Evolutionary conservation across 1,140 invertebrate genomes (phyloP), one percentile per base, ranked within the genome.

Genomic region (Brachionus plicatilis): DNA sequence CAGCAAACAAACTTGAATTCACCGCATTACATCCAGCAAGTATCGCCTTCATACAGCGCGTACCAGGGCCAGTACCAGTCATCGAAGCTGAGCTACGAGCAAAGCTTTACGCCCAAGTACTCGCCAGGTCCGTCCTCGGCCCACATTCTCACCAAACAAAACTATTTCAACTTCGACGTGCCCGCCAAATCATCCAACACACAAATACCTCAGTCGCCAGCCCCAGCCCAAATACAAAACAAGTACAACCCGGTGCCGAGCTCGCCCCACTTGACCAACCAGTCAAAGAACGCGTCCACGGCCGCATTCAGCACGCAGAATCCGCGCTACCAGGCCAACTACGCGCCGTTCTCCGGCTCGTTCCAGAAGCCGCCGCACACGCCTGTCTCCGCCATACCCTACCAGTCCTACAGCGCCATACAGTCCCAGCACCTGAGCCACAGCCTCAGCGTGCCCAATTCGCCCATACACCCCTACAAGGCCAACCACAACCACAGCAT

Each of bases 51-150:
- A 12, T 68, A 60, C 60, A 43, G 41, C 68, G 20, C 50, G 8
- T 53, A 82, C 27, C 43, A 37, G 7, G 20, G 60, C 27, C 79
- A 60, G 14, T 65, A 65, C 37, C 79, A 82, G 37, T 20, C 50
- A 20, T 60, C 79, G 14, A 65, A 68, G 7, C 29, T 82, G 41
- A 43, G 27, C 14, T 65, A 82, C 12, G 79, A 60, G 43, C 79
- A 82, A 68, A 82, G 79, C 41, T 82, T 65, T 37, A 82, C 79
- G 53, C 79, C 79, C 8, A 82, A 82, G 20, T 82, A 82, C 20
- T 82, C 79, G 33, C 79, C 79, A 43, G 37, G 79, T 20, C 79
- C 79, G 9, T 82, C 79, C 12, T 82, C 79, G 43, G 79, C 79
- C 0, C 79, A 68, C 33, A 60, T 60, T 20, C 1, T 65, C 8